These are phyloP conservation scores for Horisme vitalbata DNA, from an alignment of 2,888 invertebrate species.

Conservation along the genomic window DNA sequence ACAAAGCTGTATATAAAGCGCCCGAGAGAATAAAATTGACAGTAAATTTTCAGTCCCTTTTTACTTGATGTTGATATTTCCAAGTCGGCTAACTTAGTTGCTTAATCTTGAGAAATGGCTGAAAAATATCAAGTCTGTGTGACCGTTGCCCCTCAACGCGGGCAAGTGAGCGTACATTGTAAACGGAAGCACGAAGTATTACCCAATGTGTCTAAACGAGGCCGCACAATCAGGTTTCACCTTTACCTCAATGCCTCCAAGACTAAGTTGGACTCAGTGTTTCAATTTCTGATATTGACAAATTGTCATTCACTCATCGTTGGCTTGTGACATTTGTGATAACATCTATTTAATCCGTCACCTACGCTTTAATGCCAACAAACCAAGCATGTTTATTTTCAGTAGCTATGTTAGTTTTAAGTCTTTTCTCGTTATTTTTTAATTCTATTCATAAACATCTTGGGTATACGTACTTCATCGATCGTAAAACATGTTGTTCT, in stretches of 20 bases:
- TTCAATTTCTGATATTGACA: conserved; percentile 45
- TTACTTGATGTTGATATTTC: not conserved
- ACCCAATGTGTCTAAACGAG: conserved; percentile 63
- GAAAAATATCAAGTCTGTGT: conserved; percentile 9
- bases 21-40: no score
- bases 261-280: conserved; percentile 37
- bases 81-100: conserved; percentile 1
- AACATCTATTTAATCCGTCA: no score
- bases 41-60: no score
- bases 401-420: no score
- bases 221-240: conserved; percentile 63
- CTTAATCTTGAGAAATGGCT: conserved; percentile 12
- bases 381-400: no score
- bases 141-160: conserved; percentile 18
- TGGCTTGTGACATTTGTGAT: not conserved
- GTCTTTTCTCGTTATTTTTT: no score
- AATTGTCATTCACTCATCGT: conserved; percentile 28
- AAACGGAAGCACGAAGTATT: conserved; percentile 72
- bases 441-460: no score
- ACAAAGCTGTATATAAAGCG: no score
- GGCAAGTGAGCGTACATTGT: conserved; percentile 44
- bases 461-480: no score
- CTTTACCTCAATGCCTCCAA: conserved; percentile 60
- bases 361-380: no score
- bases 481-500: not conserved